These are phyloP conservation scores for Galemys pyrenaicus DNA, from an alignment of 2,113 vertebrate genomes.

Conservation along the genomic window DNA sequence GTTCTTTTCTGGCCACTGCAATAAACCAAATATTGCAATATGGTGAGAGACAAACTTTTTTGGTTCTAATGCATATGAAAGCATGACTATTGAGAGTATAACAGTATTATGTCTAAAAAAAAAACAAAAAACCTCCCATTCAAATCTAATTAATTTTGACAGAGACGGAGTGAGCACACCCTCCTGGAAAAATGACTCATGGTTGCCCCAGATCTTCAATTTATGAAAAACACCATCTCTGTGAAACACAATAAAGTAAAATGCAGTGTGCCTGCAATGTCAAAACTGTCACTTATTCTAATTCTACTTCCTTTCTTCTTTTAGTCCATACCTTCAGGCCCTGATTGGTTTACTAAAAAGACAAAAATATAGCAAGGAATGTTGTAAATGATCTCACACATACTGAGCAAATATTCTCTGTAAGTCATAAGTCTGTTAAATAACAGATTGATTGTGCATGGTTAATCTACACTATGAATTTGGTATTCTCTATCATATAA, in stretches of 20 bases:
- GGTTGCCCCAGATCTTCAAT: background rate
- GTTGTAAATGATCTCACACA: background rate
- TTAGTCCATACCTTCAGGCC: background rate
- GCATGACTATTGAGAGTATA: background rate
- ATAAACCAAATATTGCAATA: background rate
- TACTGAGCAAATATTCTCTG: background rate
- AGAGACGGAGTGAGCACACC: background rate
- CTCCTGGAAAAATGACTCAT: background rate
- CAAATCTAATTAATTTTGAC: background rate
- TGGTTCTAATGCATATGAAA: background rate
- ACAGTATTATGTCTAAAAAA: too few relatives aligned
- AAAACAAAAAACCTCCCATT: background rate
- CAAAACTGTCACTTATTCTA: background rate
- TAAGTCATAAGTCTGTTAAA: background rate
- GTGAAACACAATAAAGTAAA: background rate
- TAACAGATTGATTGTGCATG: background rate
- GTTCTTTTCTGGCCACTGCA: background rate
- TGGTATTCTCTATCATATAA: background rate
- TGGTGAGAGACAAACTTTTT: background rate
- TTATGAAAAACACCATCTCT: background rate
- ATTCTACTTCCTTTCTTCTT: background rate
- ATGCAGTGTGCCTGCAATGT: background rate
- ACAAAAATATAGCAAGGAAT: background rate
- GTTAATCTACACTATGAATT: background rate
- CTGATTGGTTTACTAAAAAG: background rate